Conservation (phyloP, 1,140 invertebrate species). For the Adelges cooleyi region DNA sequence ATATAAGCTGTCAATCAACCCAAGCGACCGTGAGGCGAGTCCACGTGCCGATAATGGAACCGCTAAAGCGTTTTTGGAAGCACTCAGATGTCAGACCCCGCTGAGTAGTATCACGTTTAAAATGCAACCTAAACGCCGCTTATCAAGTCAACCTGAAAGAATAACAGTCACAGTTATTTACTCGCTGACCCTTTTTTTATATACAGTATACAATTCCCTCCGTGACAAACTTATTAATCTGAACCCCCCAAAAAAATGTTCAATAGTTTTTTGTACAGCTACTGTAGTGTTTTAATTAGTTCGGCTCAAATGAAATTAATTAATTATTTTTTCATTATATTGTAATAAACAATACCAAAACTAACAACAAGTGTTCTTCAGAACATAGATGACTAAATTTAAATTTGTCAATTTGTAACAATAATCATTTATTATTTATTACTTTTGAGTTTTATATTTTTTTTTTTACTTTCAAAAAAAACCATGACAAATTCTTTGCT, state of each 20-base stretch:
- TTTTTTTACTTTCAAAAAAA: no score
- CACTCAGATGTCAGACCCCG: constrained; percentile 11
- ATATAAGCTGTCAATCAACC: constrained; percentile 21
- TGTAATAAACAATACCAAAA: no score
- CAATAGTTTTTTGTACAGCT: no score
- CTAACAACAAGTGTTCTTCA: no score
- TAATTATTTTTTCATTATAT: no score
- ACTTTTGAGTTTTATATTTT: no score
- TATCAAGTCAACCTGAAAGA: constrained; percentile 27
- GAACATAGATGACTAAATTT: no score
- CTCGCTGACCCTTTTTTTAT: constrained; percentile 25
- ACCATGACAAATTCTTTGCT: no score
- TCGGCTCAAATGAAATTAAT: no score
- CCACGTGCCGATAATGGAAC: constrained; percentile 31
- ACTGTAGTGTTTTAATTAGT: no score
- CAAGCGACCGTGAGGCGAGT: constrained; percentile 2
- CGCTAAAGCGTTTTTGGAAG: constrained; percentile 22
- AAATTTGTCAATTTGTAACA: no score
- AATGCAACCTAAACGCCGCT: constrained; percentile 20
- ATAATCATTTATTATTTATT: no score
- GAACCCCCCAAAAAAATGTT: not conserved
- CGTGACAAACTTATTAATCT: constrained; percentile 9
- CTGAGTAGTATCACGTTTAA: constrained; percentile 23
- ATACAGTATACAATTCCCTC: constrained; percentile 3
- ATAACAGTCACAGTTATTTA: constrained; percentile 25